Conservation (phyloP, 37 sponge, comb jelly and placozoan species). For the Ianthella basta region DNA sequence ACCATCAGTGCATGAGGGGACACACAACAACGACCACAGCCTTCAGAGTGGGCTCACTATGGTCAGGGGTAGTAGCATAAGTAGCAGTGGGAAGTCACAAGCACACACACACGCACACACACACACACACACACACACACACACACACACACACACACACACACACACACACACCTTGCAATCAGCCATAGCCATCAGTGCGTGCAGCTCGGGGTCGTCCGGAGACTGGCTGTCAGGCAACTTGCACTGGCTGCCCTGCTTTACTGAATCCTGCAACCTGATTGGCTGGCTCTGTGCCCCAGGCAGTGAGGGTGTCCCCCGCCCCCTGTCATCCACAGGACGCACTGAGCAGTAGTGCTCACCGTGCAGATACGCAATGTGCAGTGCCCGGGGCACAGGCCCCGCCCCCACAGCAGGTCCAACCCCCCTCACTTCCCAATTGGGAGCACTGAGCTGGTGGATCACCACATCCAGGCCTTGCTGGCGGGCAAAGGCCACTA, state of each 20-base stretch:
- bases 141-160: background rate
- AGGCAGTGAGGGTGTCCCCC: background rate
- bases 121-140: constrained; percentile 10
- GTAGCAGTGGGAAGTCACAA: too few relatives aligned
- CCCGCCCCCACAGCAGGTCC: background rate
- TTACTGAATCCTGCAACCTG: background rate
- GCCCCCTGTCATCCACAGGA: constrained; percentile 6
- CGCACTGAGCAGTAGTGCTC: constrained; percentile 84
- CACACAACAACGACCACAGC: too few relatives aligned
- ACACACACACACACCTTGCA: constrained; percentile 7
- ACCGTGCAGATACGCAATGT: constrained; percentile 76
- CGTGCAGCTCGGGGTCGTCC: background rate
- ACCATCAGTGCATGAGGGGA: too few relatives aligned
- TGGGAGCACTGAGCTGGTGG: constrained; percentile 73
- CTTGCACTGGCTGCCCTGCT: background rate
- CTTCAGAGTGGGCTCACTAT: too few relatives aligned
- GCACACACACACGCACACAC: background rate
- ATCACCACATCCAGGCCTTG: constrained; percentile 60
- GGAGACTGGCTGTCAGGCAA: background rate
- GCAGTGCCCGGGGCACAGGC: constrained; percentile 37
- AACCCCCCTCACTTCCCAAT: constrained; percentile 57
- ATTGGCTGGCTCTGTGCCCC: background rate
- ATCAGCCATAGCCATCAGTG: background rate
- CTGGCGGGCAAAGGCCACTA: constrained; percentile 71
- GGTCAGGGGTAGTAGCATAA: too few relatives aligned